phyloP scores from a whole-genome alignment of 37 sponge, comb jelly and placozoan species.

The Axinella damicornis region DNA sequence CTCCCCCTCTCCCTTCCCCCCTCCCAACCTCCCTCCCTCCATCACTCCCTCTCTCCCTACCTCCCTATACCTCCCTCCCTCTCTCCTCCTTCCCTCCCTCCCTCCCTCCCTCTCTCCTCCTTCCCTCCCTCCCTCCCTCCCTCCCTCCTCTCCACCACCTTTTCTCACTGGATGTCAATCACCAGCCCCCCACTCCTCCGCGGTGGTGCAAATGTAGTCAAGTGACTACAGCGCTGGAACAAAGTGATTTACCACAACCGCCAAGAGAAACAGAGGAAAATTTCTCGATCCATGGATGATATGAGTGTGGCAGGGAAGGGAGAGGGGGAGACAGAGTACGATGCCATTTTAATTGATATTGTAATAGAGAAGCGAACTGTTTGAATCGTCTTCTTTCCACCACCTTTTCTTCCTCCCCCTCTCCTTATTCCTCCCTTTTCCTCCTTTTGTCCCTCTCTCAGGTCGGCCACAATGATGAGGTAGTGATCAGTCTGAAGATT shows the following conservation, averaged over 20 bases:
- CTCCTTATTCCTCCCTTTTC: background rate
- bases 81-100: background rate
- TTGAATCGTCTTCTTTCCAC: background rate
- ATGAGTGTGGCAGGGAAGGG: background rate
- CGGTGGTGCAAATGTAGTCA: too few relatives aligned
- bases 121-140: background rate
- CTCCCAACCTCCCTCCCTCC: background rate
- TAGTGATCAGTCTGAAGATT: too few relatives aligned
- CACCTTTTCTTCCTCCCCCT: background rate
- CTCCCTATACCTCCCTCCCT: background rate
- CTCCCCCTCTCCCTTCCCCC: too few relatives aligned
- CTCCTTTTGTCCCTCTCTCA: background rate
- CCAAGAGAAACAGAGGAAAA: background rate
- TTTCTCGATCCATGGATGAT: slow-evolving; percentile 11
- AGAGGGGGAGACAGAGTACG: too few relatives aligned
- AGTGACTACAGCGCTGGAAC: too few relatives aligned
- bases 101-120: background rate
- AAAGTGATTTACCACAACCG: too few relatives aligned
- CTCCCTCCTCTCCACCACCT: background rate
- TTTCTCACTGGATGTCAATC: background rate
- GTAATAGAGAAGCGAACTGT: background rate
- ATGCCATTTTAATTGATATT: background rate
- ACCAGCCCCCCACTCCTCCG: background rate
- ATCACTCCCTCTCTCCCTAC: slow-evolving; percentile 1
- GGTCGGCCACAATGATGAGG: too few relatives aligned